Percentiles rank a stretch among this genome's conserved stretches.
phyloP scores from a whole-genome alignment of 64 coral and sea anemone species.

The Catalaphyllia jardinei region DNA sequence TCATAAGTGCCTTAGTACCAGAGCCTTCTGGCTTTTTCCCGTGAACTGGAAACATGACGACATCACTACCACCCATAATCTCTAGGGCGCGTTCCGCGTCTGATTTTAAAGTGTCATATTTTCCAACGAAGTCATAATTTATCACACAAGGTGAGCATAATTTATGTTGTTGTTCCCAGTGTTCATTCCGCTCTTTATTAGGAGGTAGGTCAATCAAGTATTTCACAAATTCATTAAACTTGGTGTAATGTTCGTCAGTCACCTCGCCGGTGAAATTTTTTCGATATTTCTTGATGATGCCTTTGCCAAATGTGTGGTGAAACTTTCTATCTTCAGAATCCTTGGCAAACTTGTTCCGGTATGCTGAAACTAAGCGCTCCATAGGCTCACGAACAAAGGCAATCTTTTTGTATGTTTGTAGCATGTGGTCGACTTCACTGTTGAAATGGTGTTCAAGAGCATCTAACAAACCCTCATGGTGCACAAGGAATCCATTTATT shows the following conservation, averaged over 20 bases:
- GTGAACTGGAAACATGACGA: neutral
- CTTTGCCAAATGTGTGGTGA: neutral
- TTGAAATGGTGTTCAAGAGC: neutral
- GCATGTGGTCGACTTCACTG: conserved; percentile 6
- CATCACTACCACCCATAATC: neutral
- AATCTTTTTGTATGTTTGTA: conserved; percentile 79
- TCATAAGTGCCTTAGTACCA: neutral
- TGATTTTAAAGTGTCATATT: conserved; percentile 15
- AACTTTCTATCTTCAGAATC: neutral
- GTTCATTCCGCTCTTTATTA: neutral
- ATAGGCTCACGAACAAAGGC: conserved; percentile 84
- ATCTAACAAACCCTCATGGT: neutral
- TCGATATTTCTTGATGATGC: neutral
- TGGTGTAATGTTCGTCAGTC: neutral
- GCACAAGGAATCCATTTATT: too few relatives aligned
- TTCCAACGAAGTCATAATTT: conserved; percentile 38
- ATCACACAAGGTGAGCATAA: conserved; percentile 25
- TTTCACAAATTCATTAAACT: conserved; percentile 10
- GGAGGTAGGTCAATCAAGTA: neutral
- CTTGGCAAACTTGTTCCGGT: conserved; percentile 64
- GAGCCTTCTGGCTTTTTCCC: neutral
- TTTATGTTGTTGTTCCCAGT: neutral
- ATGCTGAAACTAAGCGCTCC: too few relatives aligned
- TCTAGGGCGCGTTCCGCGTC: conserved; percentile 2
- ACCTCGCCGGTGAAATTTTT: neutral